These are phyloP conservation scores for Vanessa tameamea DNA, from an alignment of 1,140 invertebrate genomes.

Conservation along the genomic window DNA sequence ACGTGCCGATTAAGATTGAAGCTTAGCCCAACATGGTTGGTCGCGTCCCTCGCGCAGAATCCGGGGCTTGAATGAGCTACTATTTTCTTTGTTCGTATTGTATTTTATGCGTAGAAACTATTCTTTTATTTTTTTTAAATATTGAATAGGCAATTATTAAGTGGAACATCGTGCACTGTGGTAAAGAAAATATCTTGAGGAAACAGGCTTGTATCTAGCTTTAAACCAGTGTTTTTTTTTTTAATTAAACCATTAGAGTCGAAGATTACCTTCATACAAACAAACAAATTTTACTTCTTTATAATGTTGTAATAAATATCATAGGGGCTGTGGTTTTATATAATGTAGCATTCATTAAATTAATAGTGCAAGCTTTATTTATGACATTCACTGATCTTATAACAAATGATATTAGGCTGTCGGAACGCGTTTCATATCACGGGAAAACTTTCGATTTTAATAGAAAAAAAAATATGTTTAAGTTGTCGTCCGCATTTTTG, in stretches of 20 bases:
- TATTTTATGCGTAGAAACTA: neutral
- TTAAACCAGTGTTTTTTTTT: no score
- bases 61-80: neutral
- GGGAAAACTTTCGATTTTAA: neutral
- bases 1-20: neutral
- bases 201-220: no score
- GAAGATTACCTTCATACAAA: no score
- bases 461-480: no score
- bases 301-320: no score
- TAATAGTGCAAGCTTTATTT: constrained; percentile 28
- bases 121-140: neutral
- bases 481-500: no score
- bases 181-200: no score
- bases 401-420: constrained; percentile 23
- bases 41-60: neutral
- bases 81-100: neutral
- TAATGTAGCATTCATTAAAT: constrained; percentile 14
- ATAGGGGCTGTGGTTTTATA: neutral
- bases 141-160: no score
- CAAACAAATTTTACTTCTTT: no score
- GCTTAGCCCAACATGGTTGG: neutral
- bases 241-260: no score
- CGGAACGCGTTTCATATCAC: constrained; percentile 21
- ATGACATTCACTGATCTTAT: neutral
- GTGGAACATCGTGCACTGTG: no score